Evolutionary conservation across 2,797 vertebrate species (phyloP).

Genomic region (Semaprochilodus insignis): DNA sequence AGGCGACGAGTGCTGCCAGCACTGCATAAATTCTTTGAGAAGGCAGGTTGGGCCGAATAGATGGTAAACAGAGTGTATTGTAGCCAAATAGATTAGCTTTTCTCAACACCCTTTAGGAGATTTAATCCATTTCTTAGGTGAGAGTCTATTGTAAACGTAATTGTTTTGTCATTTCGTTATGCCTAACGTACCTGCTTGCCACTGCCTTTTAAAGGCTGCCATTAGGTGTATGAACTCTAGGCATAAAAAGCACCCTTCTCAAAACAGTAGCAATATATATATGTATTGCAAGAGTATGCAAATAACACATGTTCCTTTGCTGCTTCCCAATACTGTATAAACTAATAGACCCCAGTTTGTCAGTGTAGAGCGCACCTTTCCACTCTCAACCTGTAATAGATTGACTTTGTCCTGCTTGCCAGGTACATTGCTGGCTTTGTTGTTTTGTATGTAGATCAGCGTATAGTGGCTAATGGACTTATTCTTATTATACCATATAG

Average conservation of each 20-base stretch:
- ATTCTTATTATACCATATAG: too few relatives aligned
- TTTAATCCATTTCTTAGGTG: not conserved
- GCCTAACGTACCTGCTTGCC: not conserved
- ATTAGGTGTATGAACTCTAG: too few relatives aligned
- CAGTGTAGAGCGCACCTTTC: not conserved
- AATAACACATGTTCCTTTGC: not conserved
- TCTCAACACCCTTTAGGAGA: too few relatives aligned
- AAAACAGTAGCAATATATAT: too few relatives aligned
- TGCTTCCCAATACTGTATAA: not conserved
- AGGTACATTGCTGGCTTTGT: not conserved
- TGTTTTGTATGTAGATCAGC: too few relatives aligned
- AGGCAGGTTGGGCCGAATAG: not conserved
- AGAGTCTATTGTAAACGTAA: not conserved
- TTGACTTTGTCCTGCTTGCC: too few relatives aligned
- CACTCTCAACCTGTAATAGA: not conserved
- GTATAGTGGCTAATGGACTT: too few relatives aligned
- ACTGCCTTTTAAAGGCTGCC: too few relatives aligned
- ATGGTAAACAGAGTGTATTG: not conserved
- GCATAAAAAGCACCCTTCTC: too few relatives aligned
- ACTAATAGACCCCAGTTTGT: not conserved
- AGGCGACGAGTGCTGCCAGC: not conserved
- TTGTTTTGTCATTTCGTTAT: not conserved
- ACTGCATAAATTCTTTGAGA: not conserved
- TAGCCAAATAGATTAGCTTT: not conserved
- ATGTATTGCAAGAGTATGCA: too few relatives aligned